Percentiles rank a stretch among this genome's conserved stretches.
phyloP scores from a whole-genome alignment of 2,888 invertebrate species.

The Pediacus dermestoides region DNA sequence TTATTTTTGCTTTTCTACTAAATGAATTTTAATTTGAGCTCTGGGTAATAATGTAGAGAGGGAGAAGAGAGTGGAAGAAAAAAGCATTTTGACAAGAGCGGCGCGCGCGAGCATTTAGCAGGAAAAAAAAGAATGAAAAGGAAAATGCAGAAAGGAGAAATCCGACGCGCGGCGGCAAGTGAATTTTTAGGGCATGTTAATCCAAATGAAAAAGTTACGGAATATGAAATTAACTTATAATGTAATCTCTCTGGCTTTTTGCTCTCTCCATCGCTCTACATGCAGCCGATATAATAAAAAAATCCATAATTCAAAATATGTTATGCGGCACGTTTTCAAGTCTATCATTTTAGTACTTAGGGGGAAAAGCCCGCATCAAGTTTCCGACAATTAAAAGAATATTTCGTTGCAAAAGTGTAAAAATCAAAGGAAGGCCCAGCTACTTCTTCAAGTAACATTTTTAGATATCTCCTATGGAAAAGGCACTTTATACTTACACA shows the following conservation, averaged over 20 bases:
- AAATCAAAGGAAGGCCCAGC: no score
- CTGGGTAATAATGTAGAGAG: slow-evolving; percentile 24
- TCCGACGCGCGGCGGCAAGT: not conserved
- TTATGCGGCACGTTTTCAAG: no score
- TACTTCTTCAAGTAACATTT: no score
- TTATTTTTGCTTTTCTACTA: slow-evolving; percentile 29
- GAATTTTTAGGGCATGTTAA: not conserved
- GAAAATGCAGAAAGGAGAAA: slow-evolving; percentile 1
- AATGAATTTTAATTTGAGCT: slow-evolving; percentile 35
- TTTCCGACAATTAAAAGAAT: no score
- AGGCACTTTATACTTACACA: no score
- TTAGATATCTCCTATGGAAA: no score
- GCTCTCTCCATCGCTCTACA: no score
- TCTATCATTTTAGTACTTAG: no score
- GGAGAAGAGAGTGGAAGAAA: no score
- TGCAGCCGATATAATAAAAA: slow-evolving; percentile 3
- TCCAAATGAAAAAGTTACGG: slow-evolving; percentile 6
- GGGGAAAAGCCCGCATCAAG: no score
- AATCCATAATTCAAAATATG: slow-evolving; percentile 2
- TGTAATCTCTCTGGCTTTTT: no score
- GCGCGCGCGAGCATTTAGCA: slow-evolving; percentile 18
- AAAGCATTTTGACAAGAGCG: slow-evolving; percentile 26
- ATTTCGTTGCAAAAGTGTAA: no score
- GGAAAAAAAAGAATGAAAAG: slow-evolving; percentile 13
- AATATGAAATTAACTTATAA: slow-evolving; percentile 9